Conservation (phyloP, 2,797 vertebrate species). For the Hemitrygon akajei region DNA sequence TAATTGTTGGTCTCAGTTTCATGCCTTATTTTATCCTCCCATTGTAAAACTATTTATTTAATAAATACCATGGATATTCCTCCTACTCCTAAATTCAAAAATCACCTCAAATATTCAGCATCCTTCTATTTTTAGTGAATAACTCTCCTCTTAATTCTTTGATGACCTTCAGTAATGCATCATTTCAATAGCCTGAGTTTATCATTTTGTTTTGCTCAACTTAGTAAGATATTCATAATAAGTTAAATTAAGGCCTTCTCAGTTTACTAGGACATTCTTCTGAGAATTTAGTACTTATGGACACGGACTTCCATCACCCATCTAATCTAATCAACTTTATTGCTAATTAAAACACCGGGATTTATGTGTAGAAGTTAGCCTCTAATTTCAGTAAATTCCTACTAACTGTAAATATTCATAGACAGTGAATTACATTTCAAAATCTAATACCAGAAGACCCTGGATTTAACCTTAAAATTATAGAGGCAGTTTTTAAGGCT, state of each 20-base stretch:
- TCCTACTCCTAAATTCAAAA: conserved; percentile 11
- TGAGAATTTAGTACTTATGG: background rate
- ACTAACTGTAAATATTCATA: background rate
- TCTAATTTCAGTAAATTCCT: background rate
- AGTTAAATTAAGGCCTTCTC: too few species aligned
- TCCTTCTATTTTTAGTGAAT: background rate
- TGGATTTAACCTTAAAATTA: background rate
- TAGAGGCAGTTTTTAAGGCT: too few species aligned
- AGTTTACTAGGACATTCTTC: background rate
- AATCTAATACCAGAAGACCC: background rate
- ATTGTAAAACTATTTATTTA: background rate
- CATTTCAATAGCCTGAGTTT: background rate
- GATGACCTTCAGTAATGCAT: background rate
- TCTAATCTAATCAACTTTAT: background rate
- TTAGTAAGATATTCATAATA: too few species aligned
- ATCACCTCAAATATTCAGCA: background rate
- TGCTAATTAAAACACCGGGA: background rate
- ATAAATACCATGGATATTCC: background rate
- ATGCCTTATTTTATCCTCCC: background rate
- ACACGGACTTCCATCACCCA: background rate
- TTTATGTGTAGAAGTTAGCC: background rate
- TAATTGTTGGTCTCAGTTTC: background rate
- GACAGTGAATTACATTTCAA: background rate
- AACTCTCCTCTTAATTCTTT: background rate
- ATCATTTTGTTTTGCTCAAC: too few species aligned